Evolutionary conservation across 1,140 invertebrate species (phyloP).

Genomic region (Apolygus lucorum): DNA sequence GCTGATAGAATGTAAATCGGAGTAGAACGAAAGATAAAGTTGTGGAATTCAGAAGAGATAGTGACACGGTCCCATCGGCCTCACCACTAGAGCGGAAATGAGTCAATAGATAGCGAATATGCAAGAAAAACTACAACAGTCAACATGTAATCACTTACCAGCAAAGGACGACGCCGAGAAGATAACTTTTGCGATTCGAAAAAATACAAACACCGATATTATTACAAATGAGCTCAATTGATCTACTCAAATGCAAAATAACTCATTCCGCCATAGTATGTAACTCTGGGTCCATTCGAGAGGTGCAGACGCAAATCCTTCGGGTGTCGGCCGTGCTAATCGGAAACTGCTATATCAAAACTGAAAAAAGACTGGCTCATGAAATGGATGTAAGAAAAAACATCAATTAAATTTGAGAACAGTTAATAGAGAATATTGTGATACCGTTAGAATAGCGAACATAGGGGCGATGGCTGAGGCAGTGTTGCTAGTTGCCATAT

Average conservation of each 20-base stretch:
- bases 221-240: neutral
- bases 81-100: neutral
- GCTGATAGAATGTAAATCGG: neutral
- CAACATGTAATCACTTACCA: slow-evolving; percentile 1
- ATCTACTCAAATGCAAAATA: slow-evolving; percentile 6
- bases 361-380: neutral
- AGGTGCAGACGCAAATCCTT: neutral
- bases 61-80: neutral
- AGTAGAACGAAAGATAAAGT: neutral
- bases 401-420: neutral
- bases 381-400: neutral
- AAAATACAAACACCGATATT: neutral
- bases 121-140: neutral
- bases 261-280: neutral
- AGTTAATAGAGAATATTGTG: slow-evolving; percentile 1
- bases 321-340: neutral
- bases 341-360: neutral
- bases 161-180: neutral
- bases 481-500: too few relatives aligned
- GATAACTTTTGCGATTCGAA: neutral
- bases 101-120: slow-evolving; percentile 7
- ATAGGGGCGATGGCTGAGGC: slow-evolving; percentile 9
- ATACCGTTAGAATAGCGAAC: neutral
- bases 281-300: neutral
- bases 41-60: neutral